Evolutionary conservation across 2,113 vertebrate species (phyloP), one percentile per base, ranked within the genome.

Genomic region (Diphyllodes magnificus): DNA sequence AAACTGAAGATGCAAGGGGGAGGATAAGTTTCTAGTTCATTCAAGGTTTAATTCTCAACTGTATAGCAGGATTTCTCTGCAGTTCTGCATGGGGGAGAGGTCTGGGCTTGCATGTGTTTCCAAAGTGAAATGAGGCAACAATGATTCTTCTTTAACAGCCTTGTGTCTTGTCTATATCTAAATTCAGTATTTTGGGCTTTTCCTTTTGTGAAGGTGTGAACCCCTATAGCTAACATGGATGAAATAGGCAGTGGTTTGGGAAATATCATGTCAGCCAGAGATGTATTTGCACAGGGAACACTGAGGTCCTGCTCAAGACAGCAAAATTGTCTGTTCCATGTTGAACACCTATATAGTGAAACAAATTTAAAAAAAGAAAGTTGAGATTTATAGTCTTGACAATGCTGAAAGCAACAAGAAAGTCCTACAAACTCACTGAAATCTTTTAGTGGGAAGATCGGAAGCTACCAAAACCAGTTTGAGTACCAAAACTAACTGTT

Each of bases 41-140:
- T 73, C 33, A 51, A 39, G 6, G 21, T 61, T 89, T 76, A 13
- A 42, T 66, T 83, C 33, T 25, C 4, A 54, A 1, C 69, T 59
- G 33, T 51, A n/a, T 37, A 54, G 39, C 8, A 68, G 40, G 15
- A 59, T 13, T 72, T 63, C 8, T 4, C 5, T 24, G 13, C 22
- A 40, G 25, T 53, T 86, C n/a, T 59, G 31, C 0, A 0, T 11
- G 11, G 4, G 14, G 5, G 18, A 40, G 30, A 86, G 13, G 10
- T 59, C 12, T 9, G 22, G 63, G 21, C 9, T 51, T 63, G n/a
- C 14, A 6, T 8, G 2, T 8, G 10, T 44, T 79, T 56, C 61
- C 27, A 39, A 56, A 40, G 24, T 57, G 20, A 75, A 75, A 82
- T 6, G 16, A 13, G 14, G 10, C 18, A 39, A 37, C 7, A 40